Percentiles rank a stretch among this genome's conserved stretches.
Evolutionary conservation across 2,113 vertebrate species (phyloP).

Genomic region (Nothocercus julius): DNA sequence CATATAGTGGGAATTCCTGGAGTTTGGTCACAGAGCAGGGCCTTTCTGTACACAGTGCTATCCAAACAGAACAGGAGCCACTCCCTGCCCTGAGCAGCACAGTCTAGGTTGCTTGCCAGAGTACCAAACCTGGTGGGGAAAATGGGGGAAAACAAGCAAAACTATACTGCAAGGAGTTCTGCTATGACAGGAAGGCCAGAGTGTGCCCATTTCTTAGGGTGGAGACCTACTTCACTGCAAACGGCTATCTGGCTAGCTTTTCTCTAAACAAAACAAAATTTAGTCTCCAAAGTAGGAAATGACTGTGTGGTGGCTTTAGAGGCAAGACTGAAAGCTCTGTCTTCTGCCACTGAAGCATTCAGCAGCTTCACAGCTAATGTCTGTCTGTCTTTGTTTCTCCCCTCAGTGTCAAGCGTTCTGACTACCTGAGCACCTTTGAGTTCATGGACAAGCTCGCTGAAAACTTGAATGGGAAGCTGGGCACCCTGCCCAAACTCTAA

Average conservation of each 20-base stretch:
- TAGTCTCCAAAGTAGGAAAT: background rate
- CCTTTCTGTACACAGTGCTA: background rate
- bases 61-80: background rate
- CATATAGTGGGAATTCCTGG: background rate
- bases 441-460: slow-evolving; percentile 97
- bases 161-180: background rate
- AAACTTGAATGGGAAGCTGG: slow-evolving; percentile 89
- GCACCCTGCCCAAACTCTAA: slow-evolving; percentile 87
- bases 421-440: slow-evolving; percentile 97
- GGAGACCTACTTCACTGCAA: background rate
- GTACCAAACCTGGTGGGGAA: background rate
- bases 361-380: background rate
- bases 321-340: background rate
- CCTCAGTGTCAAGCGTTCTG: slow-evolving; percentile 85
- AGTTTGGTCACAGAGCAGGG: background rate
- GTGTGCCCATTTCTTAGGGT: background rate
- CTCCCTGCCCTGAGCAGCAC: background rate
- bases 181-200: background rate
- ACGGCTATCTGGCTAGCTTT: background rate
- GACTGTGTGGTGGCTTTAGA: background rate
- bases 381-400: background rate
- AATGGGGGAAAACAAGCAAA: background rate
- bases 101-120: background rate
- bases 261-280: background rate
- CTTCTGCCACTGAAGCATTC: background rate